phyloP scores from a whole-genome alignment of 2,797 vertebrate genomes.

The Enteromius thamalakanensis region DNA sequence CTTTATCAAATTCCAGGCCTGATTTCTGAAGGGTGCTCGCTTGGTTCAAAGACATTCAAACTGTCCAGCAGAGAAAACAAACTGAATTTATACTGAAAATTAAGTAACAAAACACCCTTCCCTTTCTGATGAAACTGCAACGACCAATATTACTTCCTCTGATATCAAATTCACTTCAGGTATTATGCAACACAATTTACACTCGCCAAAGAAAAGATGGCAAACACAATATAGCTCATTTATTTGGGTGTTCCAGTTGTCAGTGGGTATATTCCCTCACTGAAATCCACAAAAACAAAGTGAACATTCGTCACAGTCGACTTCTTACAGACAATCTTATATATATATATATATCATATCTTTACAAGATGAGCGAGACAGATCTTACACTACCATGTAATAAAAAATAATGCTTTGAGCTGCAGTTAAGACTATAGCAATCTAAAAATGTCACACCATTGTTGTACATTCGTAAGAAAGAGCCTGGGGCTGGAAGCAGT shows the following conservation, averaged over 20 bases:
- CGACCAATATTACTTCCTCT: too few species aligned
- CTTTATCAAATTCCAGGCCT: background rate
- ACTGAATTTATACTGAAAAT: too few species aligned
- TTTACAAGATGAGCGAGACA: background rate
- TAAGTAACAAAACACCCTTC: background rate
- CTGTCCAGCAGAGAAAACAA: background rate
- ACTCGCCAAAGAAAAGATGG: background rate
- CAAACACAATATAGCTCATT: slow-evolving; percentile 32
- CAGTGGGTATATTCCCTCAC: slow-evolving; percentile 21
- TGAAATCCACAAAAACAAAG: slow-evolving; percentile 21
- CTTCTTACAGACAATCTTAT: slow-evolving; percentile 4
- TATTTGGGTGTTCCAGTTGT: slow-evolving; percentile 51
- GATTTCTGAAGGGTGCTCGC: background rate
- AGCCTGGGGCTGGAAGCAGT: slow-evolving; percentile 47
- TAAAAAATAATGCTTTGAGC: background rate
- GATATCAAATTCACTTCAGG: background rate
- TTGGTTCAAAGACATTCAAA: background rate
- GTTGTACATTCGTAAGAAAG: slow-evolving; percentile 50
- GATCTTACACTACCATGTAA: background rate
- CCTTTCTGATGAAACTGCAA: too few species aligned
- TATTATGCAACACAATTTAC: background rate
- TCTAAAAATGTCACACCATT: slow-evolving; percentile 25
- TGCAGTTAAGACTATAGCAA: slow-evolving; percentile 20
- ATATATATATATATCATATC: background rate
- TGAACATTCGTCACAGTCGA: slow-evolving; percentile 28